Percentiles rank a stretch among this genome's conserved stretches.
Conservation (phyloP, 2,888 invertebrate genomes). For the Ophion costatus region DNA sequence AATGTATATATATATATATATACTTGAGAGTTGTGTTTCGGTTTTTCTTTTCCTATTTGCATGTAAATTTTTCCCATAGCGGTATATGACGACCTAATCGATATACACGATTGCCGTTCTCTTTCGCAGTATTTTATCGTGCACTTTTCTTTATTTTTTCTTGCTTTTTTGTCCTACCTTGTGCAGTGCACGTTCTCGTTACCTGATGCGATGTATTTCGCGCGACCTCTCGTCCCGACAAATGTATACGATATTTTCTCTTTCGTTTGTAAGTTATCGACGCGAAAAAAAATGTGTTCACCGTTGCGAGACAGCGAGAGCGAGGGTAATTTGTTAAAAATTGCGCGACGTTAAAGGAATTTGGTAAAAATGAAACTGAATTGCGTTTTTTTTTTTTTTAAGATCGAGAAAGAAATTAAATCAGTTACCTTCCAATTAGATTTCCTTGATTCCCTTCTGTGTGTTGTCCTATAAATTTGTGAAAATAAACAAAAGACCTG, state of each 20-base stretch:
- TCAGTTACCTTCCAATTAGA: slow-evolving; percentile 25
- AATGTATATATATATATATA: background rate
- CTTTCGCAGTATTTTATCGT: background rate
- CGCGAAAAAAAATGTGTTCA: background rate
- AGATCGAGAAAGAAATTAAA: slow-evolving; percentile 10
- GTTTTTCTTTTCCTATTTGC: background rate
- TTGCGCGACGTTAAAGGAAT: background rate
- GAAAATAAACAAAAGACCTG: background rate
- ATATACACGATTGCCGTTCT: background rate
- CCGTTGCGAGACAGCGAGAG: slow-evolving; percentile 14
- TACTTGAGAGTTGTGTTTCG: background rate
- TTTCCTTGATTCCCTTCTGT: slow-evolving; percentile 24
- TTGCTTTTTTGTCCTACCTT: too few relatives aligned
- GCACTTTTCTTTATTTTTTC: too few relatives aligned
- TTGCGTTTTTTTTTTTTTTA: slow-evolving; percentile 2
- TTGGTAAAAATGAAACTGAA: slow-evolving; percentile 32
- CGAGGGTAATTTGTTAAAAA: slow-evolving; percentile 30
- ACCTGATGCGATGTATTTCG: slow-evolving; percentile 10
- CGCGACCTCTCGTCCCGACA: slow-evolving; percentile 12
- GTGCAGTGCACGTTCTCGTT: slow-evolving; percentile 22
- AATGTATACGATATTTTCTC: slow-evolving; percentile 29
- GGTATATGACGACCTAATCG: background rate
- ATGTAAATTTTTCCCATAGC: background rate
- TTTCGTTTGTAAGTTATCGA: slow-evolving; percentile 20
- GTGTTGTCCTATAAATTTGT: slow-evolving; percentile 27